phyloP scores from a whole-genome alignment of 2,888 invertebrate genomes.

The Epinotia brunnichana region DNA sequence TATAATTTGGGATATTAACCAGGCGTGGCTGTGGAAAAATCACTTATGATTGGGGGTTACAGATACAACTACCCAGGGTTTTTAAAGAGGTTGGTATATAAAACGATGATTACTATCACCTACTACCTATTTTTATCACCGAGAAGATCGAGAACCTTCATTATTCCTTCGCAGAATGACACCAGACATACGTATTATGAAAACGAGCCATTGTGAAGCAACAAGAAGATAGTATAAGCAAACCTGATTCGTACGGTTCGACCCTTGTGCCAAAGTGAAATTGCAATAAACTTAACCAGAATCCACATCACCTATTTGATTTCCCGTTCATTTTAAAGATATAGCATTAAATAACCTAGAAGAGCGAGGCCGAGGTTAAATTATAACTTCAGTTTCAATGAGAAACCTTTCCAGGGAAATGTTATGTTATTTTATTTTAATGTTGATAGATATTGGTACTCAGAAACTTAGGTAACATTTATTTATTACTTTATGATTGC shows the following conservation, averaged over 20 bases:
- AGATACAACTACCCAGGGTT: conserved; percentile 39
- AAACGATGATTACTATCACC: conserved; percentile 30
- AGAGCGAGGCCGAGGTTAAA: conserved; percentile 18
- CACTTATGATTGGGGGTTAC: conserved; percentile 47
- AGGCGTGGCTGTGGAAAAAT: conserved; percentile 49
- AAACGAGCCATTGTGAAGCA: conserved; percentile 14
- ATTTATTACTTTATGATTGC: too few relatives aligned
- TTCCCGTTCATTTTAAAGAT: conserved; percentile 23
- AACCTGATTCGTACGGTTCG: conserved; percentile 15
- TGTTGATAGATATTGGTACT: conserved; percentile 45
- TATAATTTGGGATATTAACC: conserved; percentile 51
- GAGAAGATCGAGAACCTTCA: conserved; percentile 10
- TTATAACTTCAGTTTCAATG: conserved; percentile 26
- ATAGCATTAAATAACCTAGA: conserved; percentile 27
- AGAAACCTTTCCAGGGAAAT: conserved; percentile 45
- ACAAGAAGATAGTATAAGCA: conserved; percentile 19
- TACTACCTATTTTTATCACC: conserved; percentile 20
- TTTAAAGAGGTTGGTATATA: conserved; percentile 28
- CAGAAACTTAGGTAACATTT: conserved; percentile 33
- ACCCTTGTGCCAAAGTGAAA: conserved; percentile 31
- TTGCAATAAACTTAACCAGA: conserved; percentile 25
- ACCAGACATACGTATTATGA: conserved; percentile 22
- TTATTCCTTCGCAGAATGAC: conserved; percentile 27
- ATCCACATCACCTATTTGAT: conserved; percentile 21
- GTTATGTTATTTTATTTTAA: conserved; percentile 42